phyloP scores from a whole-genome alignment of 1,140 invertebrate genomes.

The Scaptomyza pallida region DNA sequence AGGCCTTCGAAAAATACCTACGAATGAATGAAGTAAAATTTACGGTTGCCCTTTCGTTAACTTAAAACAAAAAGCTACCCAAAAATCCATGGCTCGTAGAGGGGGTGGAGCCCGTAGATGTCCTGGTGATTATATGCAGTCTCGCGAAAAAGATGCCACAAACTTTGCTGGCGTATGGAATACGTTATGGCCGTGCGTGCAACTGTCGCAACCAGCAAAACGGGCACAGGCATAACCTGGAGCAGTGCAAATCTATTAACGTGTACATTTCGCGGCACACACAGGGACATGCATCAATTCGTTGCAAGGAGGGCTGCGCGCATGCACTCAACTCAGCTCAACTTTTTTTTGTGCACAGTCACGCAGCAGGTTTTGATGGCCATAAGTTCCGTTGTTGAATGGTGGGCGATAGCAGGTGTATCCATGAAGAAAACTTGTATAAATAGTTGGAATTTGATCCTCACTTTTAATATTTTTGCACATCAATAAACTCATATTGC shows the following conservation, averaged over 20 bases:
- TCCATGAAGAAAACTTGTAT: not conserved
- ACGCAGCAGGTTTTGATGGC: constrained; percentile 19
- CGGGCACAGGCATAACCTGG: not conserved
- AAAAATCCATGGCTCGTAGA: not conserved
- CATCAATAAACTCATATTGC: no score
- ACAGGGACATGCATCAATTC: constrained; percentile 47
- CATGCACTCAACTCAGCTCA: constrained; percentile 35
- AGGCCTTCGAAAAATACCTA: not conserved
- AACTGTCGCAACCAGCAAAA: not conserved
- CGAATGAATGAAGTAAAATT: constrained; percentile 73
- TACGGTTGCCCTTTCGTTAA: constrained; percentile 61
- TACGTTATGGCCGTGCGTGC: constrained; percentile 21
- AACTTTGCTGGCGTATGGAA: constrained; percentile 24
- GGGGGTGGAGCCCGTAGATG: constrained; percentile 16
- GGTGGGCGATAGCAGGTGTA: constrained; percentile 27
- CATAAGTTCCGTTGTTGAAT: constrained; percentile 14
- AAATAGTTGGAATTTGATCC: no score
- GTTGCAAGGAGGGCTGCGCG: constrained; percentile 24
- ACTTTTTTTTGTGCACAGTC: constrained; percentile 15
- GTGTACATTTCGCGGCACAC: constrained; percentile 6
- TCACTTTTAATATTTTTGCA: no score
- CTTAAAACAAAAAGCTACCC: constrained; percentile 54
- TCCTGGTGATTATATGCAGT: constrained; percentile 66
- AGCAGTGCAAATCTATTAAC: constrained; percentile 68
- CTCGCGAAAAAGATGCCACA: constrained; percentile 28